Base-by-base conservation (phyloP, 2,888 invertebrate species). In the Drosophila birchii region DNA sequence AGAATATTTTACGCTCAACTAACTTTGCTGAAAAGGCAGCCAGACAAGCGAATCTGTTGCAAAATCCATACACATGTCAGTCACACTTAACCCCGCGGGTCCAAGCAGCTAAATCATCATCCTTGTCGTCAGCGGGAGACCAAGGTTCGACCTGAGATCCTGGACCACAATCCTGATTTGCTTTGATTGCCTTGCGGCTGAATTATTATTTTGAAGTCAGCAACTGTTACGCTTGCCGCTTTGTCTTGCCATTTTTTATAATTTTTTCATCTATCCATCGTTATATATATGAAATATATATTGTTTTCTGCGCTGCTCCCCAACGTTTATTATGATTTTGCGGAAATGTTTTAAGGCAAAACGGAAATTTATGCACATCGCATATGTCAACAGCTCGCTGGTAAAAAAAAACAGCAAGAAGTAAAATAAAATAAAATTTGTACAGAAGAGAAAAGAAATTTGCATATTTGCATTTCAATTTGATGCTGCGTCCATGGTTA, bases 381-480 rank as follows among this genome's bases (percentile, higher is more conserved):
- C 86, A 88, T 86, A 88, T 88, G 86, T 86, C 88, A 86, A 86
- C 88, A 84, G 86, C 71, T 78, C 69, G 55, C 73, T 71, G 43
- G 34, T 4, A 38, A 49, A 55, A 38, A 49, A 55, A 64, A 63
- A 47, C 18, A 12, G 29, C n/a, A 47, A 29, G 29, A 47, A 47
- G 26, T 26, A 45, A 26, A 47, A 45, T 45, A 16, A 64, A 49
- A 51, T 51, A 51, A 51, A 51, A 51, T 23, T 16, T 51, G 29
- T 54, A 45, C 45, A 39, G 39, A 47, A 47, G 47, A 49, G 68
- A 67, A 51, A 44, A 64, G 39, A 75, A 78, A 86, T 86, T 86
- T 84, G 83, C 88, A 89, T 87, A 83, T 88, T 86, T 81, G 81
- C 86, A 82, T 86, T 83, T 77, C 80, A 85, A 89, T 85, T 86